Evolutionary conservation across 1,140 invertebrate species (phyloP).

Genomic region (Camponotus vicinus): DNA sequence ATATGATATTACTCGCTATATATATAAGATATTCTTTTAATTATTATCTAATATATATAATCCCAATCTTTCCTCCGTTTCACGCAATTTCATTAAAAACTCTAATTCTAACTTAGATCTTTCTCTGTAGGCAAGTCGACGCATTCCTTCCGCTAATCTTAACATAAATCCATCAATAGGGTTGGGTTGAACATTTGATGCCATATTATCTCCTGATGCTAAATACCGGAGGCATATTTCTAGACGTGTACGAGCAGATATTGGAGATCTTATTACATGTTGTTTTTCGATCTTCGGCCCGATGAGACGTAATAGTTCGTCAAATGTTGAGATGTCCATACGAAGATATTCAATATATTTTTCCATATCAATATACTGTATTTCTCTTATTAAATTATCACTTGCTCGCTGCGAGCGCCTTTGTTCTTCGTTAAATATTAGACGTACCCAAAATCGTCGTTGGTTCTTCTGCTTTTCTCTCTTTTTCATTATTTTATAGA

Average conservation of each 20-base stretch:
- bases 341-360: not conserved
- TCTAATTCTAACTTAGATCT: too few species aligned
- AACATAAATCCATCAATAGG: too few species aligned
- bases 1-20: too few species aligned
- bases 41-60: too few species aligned
- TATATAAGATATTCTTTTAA: too few species aligned
- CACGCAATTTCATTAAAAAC: too few species aligned
- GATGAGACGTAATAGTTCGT: not conserved
- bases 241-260: not conserved
- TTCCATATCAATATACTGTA: not conserved
- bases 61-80: too few species aligned
- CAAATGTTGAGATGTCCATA: not conserved
- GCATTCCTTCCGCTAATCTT: too few species aligned
- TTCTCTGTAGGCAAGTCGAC: too few species aligned
- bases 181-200: too few species aligned
- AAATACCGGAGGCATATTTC: not conserved
- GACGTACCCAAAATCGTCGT: not conserved
- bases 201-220: too few species aligned
- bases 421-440: not conserved
- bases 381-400: constrained; percentile 10
- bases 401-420: not conserved
- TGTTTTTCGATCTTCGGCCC: not conserved
- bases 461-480: not conserved
- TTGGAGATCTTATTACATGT: not conserved
- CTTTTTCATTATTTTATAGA: not conserved